Conservation (phyloP, 2,113 vertebrate genomes). For the Carassius auratus region DNA sequence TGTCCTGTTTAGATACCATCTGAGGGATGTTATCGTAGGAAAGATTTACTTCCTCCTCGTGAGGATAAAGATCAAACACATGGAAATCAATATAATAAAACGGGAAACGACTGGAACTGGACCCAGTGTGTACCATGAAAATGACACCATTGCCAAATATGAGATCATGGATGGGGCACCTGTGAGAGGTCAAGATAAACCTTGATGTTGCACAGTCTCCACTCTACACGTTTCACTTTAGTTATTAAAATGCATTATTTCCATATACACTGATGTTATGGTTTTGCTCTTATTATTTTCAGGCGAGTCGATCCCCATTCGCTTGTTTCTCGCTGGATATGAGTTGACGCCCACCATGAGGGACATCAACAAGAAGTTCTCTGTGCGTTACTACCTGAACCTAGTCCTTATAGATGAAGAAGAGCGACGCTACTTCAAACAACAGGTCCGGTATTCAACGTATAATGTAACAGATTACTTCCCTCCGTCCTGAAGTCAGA, state of each 20-base stretch:
- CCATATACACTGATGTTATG: background rate
- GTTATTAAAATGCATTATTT: background rate
- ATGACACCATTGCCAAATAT: conserved; percentile 96
- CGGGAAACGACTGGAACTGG: conserved; percentile 95
- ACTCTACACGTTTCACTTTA: no score
- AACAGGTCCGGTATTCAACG: conserved; percentile 81
- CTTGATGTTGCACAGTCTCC: no score
- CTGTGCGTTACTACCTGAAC: conserved; percentile 98
- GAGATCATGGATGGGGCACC: conserved; percentile 99
- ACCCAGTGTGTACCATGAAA: conserved; percentile 95
- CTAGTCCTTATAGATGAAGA: conserved; percentile 97
- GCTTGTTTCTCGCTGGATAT: conserved; percentile 86
- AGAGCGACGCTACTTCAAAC: conserved; percentile 98
- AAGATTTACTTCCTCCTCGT: conserved; percentile 99
- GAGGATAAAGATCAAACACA: conserved; percentile 98
- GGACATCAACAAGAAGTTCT: conserved; percentile 99
- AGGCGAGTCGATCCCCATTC: conserved; percentile 97
- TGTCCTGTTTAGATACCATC: conserved; percentile 82
- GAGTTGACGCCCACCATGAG: conserved; percentile 95
- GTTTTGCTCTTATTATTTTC: background rate
- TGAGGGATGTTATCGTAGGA: conserved; percentile 97
- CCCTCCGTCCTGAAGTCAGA: no score
- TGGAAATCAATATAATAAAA: conserved; percentile 98
- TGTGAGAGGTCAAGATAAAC: conserved; percentile 81
- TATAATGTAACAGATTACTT: no score